Percentiles rank a stretch among this genome's conserved stretches.
Conservation (phyloP, 1,140 invertebrate species). For the Drosophila leontia region DNA sequence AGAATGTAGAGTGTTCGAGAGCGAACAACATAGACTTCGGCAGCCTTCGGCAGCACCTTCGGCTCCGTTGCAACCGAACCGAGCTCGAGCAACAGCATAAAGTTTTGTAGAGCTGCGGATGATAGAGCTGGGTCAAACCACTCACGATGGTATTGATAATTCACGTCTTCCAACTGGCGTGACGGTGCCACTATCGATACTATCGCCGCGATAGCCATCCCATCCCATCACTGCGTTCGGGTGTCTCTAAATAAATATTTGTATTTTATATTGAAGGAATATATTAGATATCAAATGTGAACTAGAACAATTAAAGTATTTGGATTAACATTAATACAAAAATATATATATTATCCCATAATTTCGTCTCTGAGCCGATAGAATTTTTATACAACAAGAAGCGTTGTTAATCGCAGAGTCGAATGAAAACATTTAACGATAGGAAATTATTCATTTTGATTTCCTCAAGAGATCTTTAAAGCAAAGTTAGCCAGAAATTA, state of each 20-base stretch:
- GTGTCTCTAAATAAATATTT: too few species aligned
- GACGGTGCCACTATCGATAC: not conserved
- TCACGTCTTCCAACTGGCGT: not conserved
- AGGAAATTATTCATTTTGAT: not conserved
- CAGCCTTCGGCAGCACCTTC: too few species aligned
- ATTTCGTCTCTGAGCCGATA: not conserved
- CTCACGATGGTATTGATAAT: not conserved
- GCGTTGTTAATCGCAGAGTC: too few species aligned
- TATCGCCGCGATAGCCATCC: too few species aligned
- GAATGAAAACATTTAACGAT: not conserved
- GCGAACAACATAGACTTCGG: too few species aligned
- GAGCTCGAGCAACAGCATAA: not conserved
- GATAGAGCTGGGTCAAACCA: not conserved
- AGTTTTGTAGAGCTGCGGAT: not conserved
- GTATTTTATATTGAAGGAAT: too few species aligned
- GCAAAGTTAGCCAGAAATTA: not conserved
- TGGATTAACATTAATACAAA: too few species aligned
- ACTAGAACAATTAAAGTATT: too few species aligned
- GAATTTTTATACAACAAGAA: not conserved
- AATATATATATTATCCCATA: too few species aligned
- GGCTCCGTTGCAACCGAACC: not conserved
- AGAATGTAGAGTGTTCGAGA: too few species aligned
- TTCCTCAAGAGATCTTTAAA: not conserved
- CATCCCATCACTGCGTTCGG: too few species aligned
- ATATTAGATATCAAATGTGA: too few species aligned